phyloP scores from a whole-genome alignment of 2,888 invertebrate species.

The Entomobrya proxima region DNA sequence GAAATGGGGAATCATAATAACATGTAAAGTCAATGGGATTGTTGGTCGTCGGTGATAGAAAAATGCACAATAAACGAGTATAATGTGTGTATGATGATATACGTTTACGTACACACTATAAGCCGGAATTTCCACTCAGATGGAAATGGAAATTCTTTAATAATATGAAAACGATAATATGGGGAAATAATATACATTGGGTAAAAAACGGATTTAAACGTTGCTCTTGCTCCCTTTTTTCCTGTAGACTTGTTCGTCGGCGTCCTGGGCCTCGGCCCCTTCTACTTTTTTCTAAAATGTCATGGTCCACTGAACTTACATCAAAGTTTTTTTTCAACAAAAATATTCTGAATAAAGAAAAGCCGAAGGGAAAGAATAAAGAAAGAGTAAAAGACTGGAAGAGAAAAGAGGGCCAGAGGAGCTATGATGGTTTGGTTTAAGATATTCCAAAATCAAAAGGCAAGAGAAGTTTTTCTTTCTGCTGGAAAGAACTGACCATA shows the following conservation, averaged over 20 bases:
- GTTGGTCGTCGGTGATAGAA: too few species aligned
- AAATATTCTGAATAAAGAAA: conserved; percentile 45
- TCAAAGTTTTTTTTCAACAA: conserved; percentile 40
- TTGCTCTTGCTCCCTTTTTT: not conserved
- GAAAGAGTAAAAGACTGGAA: not conserved
- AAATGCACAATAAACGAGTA: too few species aligned
- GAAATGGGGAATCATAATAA: too few species aligned
- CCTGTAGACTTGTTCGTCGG: not conserved
- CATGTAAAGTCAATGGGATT: too few species aligned
- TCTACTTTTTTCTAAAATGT: conserved; percentile 16
- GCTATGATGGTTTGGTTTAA: not conserved
- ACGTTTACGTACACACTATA: too few species aligned
- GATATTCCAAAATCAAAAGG: conserved; percentile 39
- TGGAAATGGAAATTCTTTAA: conserved; percentile 32
- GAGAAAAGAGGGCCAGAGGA: not conserved
- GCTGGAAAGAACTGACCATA: not conserved
- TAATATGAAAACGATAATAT: conserved; percentile 53
- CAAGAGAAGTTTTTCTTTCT: not conserved
- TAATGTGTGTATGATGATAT: too few species aligned
- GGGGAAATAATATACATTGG: conserved; percentile 21
- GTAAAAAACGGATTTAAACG: conserved; percentile 38
- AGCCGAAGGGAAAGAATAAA: conserved; percentile 12
- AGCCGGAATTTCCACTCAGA: too few species aligned
- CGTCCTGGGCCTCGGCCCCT: not conserved
- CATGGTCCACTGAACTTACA: conserved; percentile 59